A percentile compares a stretch with the other conserved stretches of the same genome.
phyloP scores from a whole-genome alignment of 2,113 vertebrate species.

The Colius striatus region DNA sequence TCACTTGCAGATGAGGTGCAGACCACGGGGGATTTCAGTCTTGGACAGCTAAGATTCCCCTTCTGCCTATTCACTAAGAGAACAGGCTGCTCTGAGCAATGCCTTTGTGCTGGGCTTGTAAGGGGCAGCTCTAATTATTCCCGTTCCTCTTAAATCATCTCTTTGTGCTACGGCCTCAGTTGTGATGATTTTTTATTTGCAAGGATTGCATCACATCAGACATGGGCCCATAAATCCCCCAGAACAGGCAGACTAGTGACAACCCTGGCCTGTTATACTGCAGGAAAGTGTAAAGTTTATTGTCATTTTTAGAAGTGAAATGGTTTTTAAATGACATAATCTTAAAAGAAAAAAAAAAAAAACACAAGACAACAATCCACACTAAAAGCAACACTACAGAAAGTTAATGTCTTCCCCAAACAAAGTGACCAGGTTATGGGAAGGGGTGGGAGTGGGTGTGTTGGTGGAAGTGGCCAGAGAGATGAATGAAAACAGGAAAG shows the following conservation, averaged over 20 bases:
- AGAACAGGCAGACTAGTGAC: conserved; percentile 3
- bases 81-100: conserved; percentile 51
- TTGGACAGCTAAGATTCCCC: conserved; percentile 27
- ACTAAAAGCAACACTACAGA: background rate
- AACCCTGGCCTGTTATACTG: conserved; percentile 55
- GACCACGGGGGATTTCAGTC: conserved; percentile 19
- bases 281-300: conserved; percentile 65
- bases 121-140: conserved; percentile 66
- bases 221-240: conserved; percentile 43
- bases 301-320: conserved; percentile 58
- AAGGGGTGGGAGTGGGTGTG: conserved; percentile 51
- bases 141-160: conserved; percentile 64
- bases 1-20: background rate
- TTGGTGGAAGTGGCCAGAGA: conserved; percentile 39
- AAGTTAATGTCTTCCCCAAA: conserved; percentile 37
- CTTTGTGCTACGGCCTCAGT: conserved; percentile 59
- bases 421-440: conserved; percentile 44
- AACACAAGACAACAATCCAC: background rate
- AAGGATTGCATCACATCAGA: conserved; percentile 64
- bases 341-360: background rate
- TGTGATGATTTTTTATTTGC: conserved; percentile 65
- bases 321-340: conserved; percentile 54
- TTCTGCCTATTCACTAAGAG: conserved; percentile 52
- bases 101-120: conserved; percentile 59
- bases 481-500: conserved; percentile 69